Evolutionary conservation across 1,140 invertebrate genomes (phyloP).

Genomic region (Sycophaga agraensis): DNA sequence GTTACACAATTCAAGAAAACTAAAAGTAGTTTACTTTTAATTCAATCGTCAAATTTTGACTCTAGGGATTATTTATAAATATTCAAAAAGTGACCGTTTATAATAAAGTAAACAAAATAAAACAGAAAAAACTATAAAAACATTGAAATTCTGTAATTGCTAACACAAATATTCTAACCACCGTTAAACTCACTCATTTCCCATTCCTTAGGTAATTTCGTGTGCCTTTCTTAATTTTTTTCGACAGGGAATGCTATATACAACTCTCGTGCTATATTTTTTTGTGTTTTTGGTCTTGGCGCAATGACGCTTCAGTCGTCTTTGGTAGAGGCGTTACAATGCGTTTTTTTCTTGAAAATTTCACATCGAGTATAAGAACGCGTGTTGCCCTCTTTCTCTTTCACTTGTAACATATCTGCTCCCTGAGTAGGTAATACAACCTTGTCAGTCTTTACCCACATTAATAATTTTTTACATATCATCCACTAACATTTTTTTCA

Average conservation of each 20-base stretch:
- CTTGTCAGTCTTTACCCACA: conserved; percentile 50
- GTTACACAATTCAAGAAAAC: neutral
- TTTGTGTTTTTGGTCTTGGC: conserved; percentile 47
- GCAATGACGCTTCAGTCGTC: conserved; percentile 47
- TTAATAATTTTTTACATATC: conserved; percentile 22
- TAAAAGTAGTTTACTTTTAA: neutral
- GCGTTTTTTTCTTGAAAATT: conserved; percentile 29
- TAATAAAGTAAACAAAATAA: too few relatives aligned
- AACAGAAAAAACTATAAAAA: neutral
- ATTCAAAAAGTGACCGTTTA: neutral
- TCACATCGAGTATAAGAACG: conserved; percentile 33
- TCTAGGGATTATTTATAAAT: neutral
- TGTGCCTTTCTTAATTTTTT: conserved; percentile 11
- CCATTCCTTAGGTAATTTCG: conserved; percentile 5
- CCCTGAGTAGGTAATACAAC: conserved; percentile 52
- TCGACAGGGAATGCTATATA: conserved; percentile 15
- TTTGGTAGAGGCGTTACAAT: conserved; percentile 48
- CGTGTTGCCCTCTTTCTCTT: neutral
- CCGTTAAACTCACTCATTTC: conserved; percentile 13
- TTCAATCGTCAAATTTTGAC: neutral
- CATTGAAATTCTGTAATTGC: neutral
- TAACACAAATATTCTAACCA: conserved; percentile 8
- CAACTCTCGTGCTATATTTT: conserved; percentile 24
- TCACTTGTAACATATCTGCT: conserved; percentile 42
- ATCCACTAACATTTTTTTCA: conserved; percentile 29